A percentile compares a stretch with the other conserved stretches of the same genome.
These are phyloP conservation scores for Copidosoma aretas DNA, from an alignment of 2,888 invertebrate genomes.

Conservation along the genomic window DNA sequence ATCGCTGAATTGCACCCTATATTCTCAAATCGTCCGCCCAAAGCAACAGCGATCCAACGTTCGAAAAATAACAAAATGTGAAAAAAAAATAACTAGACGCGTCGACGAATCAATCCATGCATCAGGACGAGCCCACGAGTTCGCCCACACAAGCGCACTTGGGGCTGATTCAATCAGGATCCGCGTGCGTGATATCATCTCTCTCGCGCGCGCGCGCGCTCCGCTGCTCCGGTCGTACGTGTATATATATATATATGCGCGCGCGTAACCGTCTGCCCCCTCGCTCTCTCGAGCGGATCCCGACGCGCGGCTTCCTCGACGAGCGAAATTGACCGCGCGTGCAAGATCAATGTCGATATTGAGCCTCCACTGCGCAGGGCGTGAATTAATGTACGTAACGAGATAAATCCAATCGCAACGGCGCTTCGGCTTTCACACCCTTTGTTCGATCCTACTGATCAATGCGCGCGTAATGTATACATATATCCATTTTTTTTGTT, in stretches of 20 bases:
- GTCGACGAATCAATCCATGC: too few relatives aligned
- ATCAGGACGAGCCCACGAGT: not conserved
- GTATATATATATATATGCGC: too few relatives aligned
- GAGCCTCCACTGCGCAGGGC: slow-evolving; percentile 5
- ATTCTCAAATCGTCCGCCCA: too few relatives aligned
- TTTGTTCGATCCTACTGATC: not conserved
- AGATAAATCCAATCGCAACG: slow-evolving; percentile 30
- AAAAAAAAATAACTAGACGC: too few relatives aligned
- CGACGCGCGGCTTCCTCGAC: not conserved
- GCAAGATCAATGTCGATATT: slow-evolving; percentile 39
- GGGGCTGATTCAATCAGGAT: not conserved
- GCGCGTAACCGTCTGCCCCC: not conserved
- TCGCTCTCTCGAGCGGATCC: not conserved
- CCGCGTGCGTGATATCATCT: not conserved
- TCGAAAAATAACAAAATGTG: too few relatives aligned
- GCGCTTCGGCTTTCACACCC: not conserved
- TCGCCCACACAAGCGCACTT: too few relatives aligned
- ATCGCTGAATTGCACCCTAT: too few relatives aligned
- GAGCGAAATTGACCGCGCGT: slow-evolving; percentile 17
- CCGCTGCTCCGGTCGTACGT: too few relatives aligned
- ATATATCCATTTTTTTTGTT: not conserved
- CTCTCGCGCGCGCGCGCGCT: too few relatives aligned
- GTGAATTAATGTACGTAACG: slow-evolving; percentile 29
- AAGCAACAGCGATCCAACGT: too few relatives aligned
- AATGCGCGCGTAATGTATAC: too few relatives aligned